phyloP scores from a whole-genome alignment of 2,888 invertebrate genomes.

The Drosophila formosana region DNA sequence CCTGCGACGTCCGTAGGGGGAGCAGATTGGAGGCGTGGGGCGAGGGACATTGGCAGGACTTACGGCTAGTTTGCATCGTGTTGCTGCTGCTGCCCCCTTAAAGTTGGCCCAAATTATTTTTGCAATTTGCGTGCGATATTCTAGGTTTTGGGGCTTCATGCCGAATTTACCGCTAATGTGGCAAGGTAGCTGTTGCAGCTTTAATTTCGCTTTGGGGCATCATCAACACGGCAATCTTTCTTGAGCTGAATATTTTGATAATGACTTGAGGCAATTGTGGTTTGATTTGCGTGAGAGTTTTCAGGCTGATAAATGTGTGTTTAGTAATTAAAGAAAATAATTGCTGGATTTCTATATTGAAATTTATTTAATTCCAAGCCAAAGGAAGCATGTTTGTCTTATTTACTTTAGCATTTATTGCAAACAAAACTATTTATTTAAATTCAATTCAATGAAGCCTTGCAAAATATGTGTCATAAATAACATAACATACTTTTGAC shows the following conservation, averaged over 20 bases:
- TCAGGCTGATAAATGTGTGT: no score
- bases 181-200: constrained; percentile 22
- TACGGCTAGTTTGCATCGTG: constrained; percentile 59
- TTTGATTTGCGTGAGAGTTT: not conserved
- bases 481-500: no score
- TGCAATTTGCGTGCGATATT: constrained; percentile 76
- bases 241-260: constrained; percentile 1
- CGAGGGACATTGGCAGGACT: constrained; percentile 27
- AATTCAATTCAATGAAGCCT: no score
- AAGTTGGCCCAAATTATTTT: constrained; percentile 68
- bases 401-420: not conserved
- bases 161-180: constrained; percentile 35
- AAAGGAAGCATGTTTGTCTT: not conserved
- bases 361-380: not conserved
- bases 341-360: not conserved
- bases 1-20: constrained; percentile 29
- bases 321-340: not conserved
- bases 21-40: not conserved
- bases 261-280: constrained; percentile 2
- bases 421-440: no score
- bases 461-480: no score
- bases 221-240: not conserved
- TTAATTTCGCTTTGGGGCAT: constrained; percentile 32
- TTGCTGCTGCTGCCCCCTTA: constrained; percentile 19
- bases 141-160: constrained; percentile 64